These are phyloP conservation scores for Trimorus sp. DNA, from an alignment of 2,888 invertebrate species.

Conservation along the genomic window DNA sequence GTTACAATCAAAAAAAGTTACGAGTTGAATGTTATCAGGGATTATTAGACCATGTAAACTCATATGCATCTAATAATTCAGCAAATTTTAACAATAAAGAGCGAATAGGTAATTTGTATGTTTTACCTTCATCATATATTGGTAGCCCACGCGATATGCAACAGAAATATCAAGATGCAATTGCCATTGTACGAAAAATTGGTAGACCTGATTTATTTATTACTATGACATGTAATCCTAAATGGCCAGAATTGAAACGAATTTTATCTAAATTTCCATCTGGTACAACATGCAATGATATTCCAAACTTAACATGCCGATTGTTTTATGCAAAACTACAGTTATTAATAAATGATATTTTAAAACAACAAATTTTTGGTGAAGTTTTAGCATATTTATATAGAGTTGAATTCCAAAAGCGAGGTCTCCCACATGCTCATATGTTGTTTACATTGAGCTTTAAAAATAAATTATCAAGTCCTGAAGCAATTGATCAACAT, in stretches of 20 bases:
- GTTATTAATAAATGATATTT: conserved; percentile 12
- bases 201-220: no score
- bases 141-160: conserved; percentile 79
- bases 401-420: conserved; percentile 25
- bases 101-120: conserved; percentile 29
- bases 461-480: conserved; percentile 6
- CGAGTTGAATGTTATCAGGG: conserved; percentile 41
- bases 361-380: not conserved
- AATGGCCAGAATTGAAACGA: no score
- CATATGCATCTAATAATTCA: conserved; percentile 13
- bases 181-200: no score
- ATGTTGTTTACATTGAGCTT: conserved; percentile 6
- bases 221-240: no score
- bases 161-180: no score
- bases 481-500: conserved; percentile 7
- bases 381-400: conserved; percentile 8
- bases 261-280: conserved; percentile 20
- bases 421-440: conserved; percentile 12
- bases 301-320: not conserved
- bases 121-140: conserved; percentile 37
- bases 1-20: conserved; percentile 22
- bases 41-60: not conserved
- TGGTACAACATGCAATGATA: conserved; percentile 12
- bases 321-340: not conserved
- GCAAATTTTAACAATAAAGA: conserved; percentile 7